phyloP scores from a whole-genome alignment of 2,797 vertebrate genomes.

The Gymnoscopelus microlampas region DNA sequence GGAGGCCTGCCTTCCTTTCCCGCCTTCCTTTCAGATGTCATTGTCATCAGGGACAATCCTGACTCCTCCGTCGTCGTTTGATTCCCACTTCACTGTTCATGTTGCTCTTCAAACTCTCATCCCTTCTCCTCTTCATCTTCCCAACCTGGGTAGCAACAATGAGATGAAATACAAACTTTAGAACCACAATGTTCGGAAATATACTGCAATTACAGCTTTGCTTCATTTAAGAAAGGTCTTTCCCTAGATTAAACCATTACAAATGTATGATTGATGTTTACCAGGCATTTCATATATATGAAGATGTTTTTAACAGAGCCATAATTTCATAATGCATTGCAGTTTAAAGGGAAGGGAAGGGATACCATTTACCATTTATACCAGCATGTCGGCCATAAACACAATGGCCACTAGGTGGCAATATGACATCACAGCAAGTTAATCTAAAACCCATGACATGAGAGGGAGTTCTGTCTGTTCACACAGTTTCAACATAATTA shows the following conservation, averaged over 20 bases:
- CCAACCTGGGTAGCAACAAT: slow-evolving; percentile 61
- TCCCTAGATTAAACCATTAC: not conserved
- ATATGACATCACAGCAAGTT: slow-evolving; percentile 27
- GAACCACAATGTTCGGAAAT: slow-evolving; percentile 3
- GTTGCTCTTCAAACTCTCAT: slow-evolving; percentile 58
- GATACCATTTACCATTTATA: too few species aligned
- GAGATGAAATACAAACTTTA: slow-evolving; percentile 19
- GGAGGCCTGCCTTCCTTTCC: slow-evolving; percentile 52
- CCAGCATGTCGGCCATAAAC: too few species aligned
- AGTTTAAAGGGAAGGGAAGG: too few species aligned
- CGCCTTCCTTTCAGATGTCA: slow-evolving; percentile 34
- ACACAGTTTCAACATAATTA: too few species aligned
- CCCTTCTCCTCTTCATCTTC: slow-evolving; percentile 69
- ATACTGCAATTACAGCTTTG: not conserved
- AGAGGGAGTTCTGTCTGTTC: not conserved
- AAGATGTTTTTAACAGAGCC: not conserved
- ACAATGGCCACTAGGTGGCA: slow-evolving; percentile 67
- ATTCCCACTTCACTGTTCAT: slow-evolving; percentile 70
- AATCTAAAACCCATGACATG: not conserved
- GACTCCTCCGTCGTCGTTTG: slow-evolving; percentile 76
- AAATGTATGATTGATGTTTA: not conserved
- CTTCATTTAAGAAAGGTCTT: too few species aligned
- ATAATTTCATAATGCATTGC: not conserved
- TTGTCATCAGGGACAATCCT: slow-evolving; percentile 64
- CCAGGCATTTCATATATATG: not conserved